Base-by-base conservation (phyloP, 2,888 invertebrate genomes). In the Hylaea fasciaria region DNA sequence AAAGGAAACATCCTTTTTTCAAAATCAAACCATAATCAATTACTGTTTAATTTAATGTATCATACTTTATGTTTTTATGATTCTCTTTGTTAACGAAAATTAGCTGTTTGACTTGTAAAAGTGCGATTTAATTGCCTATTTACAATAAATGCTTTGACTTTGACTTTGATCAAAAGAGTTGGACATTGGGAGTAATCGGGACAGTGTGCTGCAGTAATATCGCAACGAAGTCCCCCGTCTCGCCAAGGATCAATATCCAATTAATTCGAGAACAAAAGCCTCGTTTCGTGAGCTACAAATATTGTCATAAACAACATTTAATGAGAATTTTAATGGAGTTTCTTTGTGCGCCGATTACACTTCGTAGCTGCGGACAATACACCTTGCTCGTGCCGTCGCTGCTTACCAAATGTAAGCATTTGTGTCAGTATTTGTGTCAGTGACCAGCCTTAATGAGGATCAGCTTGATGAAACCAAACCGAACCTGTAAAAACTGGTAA, bases 301-400 rank as follows among this genome's bases (percentile, higher is more conserved):
- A 49, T 52, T 48, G 44, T 45, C 52, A 62, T 57, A 57, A 62
- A 62, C 52, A 51, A 52, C 52, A 39, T 48, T 40, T 56, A 52
- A 61, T 56, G 39, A 56, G 52, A 44, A 28, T 48, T 56, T 52
- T 61, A 56, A 56, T 52, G 29, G 51, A 41, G 17, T 44, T 48
- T 8, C 52, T 56, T 61, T 52, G 55, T 61, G 47, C n/a, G 32
- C 10, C 5, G 35, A 41, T 40, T 41, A 43, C 45, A n/a, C n/a
- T n/a, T n/a, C n/a, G n/a, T n/a, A 37, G 54, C 13, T 11, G 47
- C 12, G 8, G 37, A 49, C 57, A 51, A 51, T 52, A 22, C 11
- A 28, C 14, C 28, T 51, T 40, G 43, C 7, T 22, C 35, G 37
- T 12, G 3, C 32, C 29, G 10, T 46, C 5, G 13, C 43, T 43